A percentile compares a stretch with the other conserved stretches of the same genome.
Conservation (phyloP, 2,797 vertebrate genomes). For the Acomys russatus region DNA sequence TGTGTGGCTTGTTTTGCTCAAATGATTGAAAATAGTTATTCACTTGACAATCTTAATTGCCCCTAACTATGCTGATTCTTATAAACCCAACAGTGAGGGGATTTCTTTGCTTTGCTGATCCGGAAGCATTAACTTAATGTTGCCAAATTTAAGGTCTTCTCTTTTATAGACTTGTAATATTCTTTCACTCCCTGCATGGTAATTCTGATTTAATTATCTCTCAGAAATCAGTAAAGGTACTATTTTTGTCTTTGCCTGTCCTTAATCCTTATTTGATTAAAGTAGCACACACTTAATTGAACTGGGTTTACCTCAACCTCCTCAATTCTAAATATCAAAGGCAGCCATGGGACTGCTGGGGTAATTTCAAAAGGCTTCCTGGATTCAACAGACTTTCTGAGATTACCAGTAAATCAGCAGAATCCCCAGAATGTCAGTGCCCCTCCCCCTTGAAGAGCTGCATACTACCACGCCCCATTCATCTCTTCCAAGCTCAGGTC, state of each 20-base stretch:
- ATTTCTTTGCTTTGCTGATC: slow-evolving; percentile 53
- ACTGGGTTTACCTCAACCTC: slow-evolving; percentile 65
- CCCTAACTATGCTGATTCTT: neutral
- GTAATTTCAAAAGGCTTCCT: slow-evolving; percentile 45
- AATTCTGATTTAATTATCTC: slow-evolving; percentile 80
- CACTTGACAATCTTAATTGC: slow-evolving; percentile 30
- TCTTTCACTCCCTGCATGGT: slow-evolving; percentile 58
- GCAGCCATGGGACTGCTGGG: neutral
- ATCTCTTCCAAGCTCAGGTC: neutral
- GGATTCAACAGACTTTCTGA: slow-evolving; percentile 20
- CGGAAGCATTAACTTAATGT: slow-evolving; percentile 72
- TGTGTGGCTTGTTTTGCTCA: neutral
- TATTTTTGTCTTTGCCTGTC: slow-evolving; percentile 74
- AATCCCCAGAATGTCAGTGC: neutral
- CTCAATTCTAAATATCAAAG: slow-evolving; percentile 76
- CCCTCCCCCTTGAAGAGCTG: neutral
- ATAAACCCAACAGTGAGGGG: neutral
- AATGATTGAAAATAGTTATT: slow-evolving; percentile 28
- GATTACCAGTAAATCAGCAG: neutral
- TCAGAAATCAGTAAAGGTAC: slow-evolving; percentile 76
- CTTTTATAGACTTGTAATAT: slow-evolving; percentile 71
- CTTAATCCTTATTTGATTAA: slow-evolving; percentile 85
- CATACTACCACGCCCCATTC: accelerated
- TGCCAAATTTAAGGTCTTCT: slow-evolving; percentile 67
- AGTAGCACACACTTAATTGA: slow-evolving; percentile 77